phyloP scores from a whole-genome alignment of 2,797 vertebrate genomes.

The Capromys pilorides region DNA sequence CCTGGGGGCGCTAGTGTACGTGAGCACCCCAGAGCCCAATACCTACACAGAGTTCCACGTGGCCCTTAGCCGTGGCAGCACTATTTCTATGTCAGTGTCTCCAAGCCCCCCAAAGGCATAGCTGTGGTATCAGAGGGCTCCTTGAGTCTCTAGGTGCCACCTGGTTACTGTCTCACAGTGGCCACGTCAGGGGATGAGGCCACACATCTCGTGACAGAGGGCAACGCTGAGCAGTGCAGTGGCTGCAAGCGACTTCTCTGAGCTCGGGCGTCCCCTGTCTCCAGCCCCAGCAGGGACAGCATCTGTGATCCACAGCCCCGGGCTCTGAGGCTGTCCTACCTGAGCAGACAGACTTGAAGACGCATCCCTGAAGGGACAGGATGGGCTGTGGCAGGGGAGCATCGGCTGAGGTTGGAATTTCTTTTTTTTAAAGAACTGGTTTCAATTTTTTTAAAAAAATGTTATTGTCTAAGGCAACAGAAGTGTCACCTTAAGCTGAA shows the following conservation, averaged over 20 bases:
- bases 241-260: neutral
- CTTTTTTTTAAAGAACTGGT: neutral
- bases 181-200: constrained; percentile 4
- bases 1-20: neutral
- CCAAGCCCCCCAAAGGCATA: neutral
- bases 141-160: constrained; percentile 1
- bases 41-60: rapidly evolving
- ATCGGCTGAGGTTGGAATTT: neutral
- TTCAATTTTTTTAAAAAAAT: constrained; percentile 10
- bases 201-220: rapidly evolving
- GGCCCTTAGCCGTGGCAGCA: neutral
- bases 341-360: neutral
- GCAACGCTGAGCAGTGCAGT: neutral
- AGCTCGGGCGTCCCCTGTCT: neutral
- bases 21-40: rapidly evolving
- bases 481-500: neutral
- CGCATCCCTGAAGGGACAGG: constrained; percentile 7
- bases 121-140: neutral
- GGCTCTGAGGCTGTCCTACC: neutral
- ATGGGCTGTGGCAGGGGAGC: neutral
- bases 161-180: neutral
- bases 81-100: neutral
- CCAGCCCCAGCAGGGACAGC: neutral
- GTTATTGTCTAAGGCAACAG: neutral
- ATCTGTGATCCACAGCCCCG: neutral